Evolutionary conservation across 35 echinoderm and acorn worm species (phyloP).

Genomic region (Apostichopus japonicus): DNA sequence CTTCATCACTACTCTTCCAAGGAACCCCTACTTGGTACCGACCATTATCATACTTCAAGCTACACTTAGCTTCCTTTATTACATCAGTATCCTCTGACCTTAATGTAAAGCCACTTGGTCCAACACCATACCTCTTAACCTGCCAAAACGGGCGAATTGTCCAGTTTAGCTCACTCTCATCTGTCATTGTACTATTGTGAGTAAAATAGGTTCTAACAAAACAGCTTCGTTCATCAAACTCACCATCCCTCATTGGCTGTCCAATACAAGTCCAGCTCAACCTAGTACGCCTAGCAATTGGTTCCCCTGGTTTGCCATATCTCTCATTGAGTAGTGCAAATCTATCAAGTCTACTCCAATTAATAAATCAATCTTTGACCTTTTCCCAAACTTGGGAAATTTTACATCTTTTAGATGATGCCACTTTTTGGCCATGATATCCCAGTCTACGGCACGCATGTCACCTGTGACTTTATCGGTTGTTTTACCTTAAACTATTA

Average conservation of each 20-base stretch:
- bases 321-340: slow-evolving; percentile 44
- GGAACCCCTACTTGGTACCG: slow-evolving; percentile 47
- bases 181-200: neutral
- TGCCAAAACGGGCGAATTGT: slow-evolving; percentile 22
- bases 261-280: slow-evolving; percentile 60
- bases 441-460: slow-evolving; percentile 35
- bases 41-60: neutral
- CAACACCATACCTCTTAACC: neutral
- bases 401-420: slow-evolving; percentile 39
- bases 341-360: slow-evolving; percentile 27
- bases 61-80: neutral
- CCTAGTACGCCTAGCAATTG: slow-evolving; percentile 29
- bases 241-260: neutral
- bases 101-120: neutral
- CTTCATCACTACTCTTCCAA: neutral
- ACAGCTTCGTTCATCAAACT: neutral
- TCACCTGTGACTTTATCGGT: slow-evolving; percentile 23
- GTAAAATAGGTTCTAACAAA: slow-evolving; percentile 44
- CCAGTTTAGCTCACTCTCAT: slow-evolving; percentile 7
- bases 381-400: slow-evolving; percentile 37
- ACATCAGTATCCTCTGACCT: neutral
- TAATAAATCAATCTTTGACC: slow-evolving; percentile 29
- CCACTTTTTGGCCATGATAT: neutral
- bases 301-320: slow-evolving; percentile 52
- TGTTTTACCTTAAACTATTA: slow-evolving; percentile 21